phyloP scores from a whole-genome alignment of 2,113 vertebrate genomes.

The Phyllopteryx taeniolatus region DNA sequence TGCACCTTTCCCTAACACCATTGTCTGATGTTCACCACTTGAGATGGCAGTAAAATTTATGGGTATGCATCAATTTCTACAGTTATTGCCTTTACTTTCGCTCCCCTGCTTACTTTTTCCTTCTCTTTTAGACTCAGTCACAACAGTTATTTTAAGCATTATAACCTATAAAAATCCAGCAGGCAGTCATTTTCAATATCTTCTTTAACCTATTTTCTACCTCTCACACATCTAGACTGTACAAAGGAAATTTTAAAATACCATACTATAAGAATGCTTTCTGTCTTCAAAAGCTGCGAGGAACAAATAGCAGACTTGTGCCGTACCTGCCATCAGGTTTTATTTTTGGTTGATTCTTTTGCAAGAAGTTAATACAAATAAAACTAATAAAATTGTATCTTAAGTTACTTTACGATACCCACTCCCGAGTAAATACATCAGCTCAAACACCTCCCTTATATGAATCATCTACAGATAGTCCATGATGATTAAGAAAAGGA shows the following conservation, averaged over 20 bases:
- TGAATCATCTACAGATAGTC: background rate
- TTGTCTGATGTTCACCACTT: background rate
- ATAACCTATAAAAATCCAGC: background rate
- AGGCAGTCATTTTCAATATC: background rate
- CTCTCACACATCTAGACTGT: no score
- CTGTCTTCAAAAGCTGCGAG: no score
- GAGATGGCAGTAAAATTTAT: background rate
- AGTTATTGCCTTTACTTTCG: background rate
- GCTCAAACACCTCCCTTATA: background rate
- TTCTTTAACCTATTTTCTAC: background rate
- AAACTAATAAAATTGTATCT: background rate
- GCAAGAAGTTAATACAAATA: background rate
- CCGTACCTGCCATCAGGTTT: no score
- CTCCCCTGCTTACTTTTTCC: slow-evolving; percentile 24
- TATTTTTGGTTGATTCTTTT: background rate
- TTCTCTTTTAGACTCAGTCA: slow-evolving; percentile 37
- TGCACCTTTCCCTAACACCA: no score
- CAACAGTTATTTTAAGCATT: background rate
- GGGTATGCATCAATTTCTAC: background rate
- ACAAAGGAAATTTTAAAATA: no score
- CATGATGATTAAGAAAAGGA: background rate
- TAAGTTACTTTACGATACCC: background rate
- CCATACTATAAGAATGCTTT: no score
- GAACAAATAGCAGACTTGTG: no score
- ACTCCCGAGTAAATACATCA: background rate